phyloP scores from a whole-genome alignment of 2,888 invertebrate genomes.

The Stegana nigrithorax region DNA sequence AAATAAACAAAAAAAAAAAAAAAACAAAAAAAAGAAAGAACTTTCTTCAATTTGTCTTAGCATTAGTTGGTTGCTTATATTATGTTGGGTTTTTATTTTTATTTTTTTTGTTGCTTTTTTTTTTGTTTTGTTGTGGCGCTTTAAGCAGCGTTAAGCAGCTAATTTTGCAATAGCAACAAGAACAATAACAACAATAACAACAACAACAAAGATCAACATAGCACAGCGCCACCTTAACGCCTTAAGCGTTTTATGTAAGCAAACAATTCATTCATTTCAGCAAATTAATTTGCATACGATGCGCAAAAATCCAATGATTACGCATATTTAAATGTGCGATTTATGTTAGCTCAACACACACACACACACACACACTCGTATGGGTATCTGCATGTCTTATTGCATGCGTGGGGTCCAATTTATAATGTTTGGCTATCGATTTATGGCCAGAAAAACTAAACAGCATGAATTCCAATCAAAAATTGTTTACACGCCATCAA shows the following conservation, averaged over 20 bases:
- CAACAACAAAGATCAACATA: too few relatives aligned
- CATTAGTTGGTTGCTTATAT: slow-evolving; percentile 10
- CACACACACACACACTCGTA: too few relatives aligned
- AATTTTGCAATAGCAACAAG: neutral
- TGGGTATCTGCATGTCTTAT: too few relatives aligned
- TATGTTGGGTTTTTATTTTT: slow-evolving; percentile 19
- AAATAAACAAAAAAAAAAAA: neutral
- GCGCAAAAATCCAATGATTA: too few relatives aligned
- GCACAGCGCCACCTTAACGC: too few relatives aligned
- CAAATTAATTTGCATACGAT: slow-evolving; percentile 23
- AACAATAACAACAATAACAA: neutral
- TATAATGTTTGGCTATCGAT: too few relatives aligned
- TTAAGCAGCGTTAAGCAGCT: slow-evolving; percentile 7
- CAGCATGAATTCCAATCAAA: too few relatives aligned
- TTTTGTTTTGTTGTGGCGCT: slow-evolving; percentile 23
- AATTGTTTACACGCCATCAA: too few relatives aligned
- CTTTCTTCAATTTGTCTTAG: slow-evolving; percentile 42
- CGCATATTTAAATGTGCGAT: too few relatives aligned
- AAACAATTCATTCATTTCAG: neutral
- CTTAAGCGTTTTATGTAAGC: neutral
- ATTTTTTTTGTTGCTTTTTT: slow-evolving; percentile 19
- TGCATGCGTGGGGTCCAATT: too few relatives aligned
- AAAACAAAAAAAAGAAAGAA: slow-evolving; percentile 12
- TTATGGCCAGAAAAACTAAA: too few relatives aligned
- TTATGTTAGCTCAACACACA: too few relatives aligned